Conservation (phyloP, 2,113 vertebrate genomes). For the Benitochromis conjunctus region DNA sequence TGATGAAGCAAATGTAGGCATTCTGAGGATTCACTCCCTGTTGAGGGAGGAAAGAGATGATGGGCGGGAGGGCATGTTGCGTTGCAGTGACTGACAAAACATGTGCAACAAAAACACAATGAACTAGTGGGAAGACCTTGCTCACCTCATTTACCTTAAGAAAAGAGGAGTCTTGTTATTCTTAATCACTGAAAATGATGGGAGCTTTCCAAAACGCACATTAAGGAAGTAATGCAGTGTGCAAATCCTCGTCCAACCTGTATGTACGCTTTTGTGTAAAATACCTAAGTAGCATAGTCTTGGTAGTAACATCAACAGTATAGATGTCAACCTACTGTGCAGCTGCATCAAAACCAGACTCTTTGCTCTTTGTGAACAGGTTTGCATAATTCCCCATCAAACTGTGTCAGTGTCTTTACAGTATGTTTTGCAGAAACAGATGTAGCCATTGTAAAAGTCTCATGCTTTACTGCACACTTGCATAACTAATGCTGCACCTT, state of each 20-base stretch:
- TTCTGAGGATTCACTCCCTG: conserved; percentile 51
- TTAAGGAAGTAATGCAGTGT: conserved; percentile 28
- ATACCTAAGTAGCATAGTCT: conserved; percentile 51
- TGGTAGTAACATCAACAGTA: conserved; percentile 45
- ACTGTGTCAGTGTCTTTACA: conserved; percentile 45
- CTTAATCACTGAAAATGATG: conserved; percentile 57
- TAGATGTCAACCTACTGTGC: conserved; percentile 50
- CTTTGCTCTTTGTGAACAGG: conserved; percentile 42
- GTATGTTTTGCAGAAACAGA: conserved; percentile 56
- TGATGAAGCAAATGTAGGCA: conserved; percentile 30
- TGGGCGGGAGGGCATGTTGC: not conserved
- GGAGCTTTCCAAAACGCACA: conserved; percentile 48
- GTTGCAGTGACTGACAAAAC: conserved; percentile 19
- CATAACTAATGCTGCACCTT: conserved; percentile 49
- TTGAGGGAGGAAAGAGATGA: conserved; percentile 4
- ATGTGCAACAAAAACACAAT: conserved; percentile 36
- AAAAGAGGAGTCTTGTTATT: conserved; percentile 60
- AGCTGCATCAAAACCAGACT: conserved; percentile 39
- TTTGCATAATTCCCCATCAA: conserved; percentile 35
- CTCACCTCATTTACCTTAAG: conserved; percentile 60
- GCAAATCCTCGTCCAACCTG: conserved; percentile 33
- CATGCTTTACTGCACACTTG: conserved; percentile 42
- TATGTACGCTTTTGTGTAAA: conserved; percentile 42
- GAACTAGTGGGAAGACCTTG: conserved; percentile 34
- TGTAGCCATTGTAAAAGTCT: conserved; percentile 64